Evolutionary conservation across 2,797 vertebrate genomes (phyloP), one percentile per base, ranked within the genome.

Genomic region (Sebastiscus albofasciatus): DNA sequence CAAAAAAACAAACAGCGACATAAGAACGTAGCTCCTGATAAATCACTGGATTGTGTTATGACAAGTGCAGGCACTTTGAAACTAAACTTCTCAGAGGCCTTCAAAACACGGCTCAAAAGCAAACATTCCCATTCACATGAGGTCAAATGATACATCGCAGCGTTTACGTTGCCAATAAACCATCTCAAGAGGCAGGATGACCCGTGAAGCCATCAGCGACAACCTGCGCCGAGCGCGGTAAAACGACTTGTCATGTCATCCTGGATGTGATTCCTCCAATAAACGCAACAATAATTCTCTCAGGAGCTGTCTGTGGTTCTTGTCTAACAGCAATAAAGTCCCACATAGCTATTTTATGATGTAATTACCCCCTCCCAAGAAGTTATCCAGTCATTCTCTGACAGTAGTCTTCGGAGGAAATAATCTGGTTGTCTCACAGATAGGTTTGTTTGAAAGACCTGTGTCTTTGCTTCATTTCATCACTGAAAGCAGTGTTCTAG

Each of bases 51-150:
- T 73, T 75, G 88, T 93, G 93, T 94, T 94, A 91, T 93, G 93
- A 93, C 92, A 94, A 91, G 89, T 39, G 77, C 55, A 89, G 91
- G 79, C 90, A 93, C 93, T 93, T 90, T 88, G 66, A 86, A 92
- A 87, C 77, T 77, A 77, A 90, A 92, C 89, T 90, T 88, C 87
- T 89, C 88, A 87, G 83, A 90, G 81, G 72, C 75, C 80, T 90
- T 89, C 81, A 88, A 87, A 93, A 90, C 90, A 82, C 76, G 56
- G 73, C 76, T 81, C 71, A 64, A 87, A 88, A 82, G 77, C 90
- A 94, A 93, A 93, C 90, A 93, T 94, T 94, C 85, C 87, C 90
- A 91, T 93, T 94, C 87, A 93, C 86, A 84, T 56, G 83, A 85
- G 90, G 90, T 92, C 91, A 90, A 90, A 91, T 62, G 83, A 93